phyloP scores from a whole-genome alignment of 2,888 invertebrate species.

The Altica lythri region DNA sequence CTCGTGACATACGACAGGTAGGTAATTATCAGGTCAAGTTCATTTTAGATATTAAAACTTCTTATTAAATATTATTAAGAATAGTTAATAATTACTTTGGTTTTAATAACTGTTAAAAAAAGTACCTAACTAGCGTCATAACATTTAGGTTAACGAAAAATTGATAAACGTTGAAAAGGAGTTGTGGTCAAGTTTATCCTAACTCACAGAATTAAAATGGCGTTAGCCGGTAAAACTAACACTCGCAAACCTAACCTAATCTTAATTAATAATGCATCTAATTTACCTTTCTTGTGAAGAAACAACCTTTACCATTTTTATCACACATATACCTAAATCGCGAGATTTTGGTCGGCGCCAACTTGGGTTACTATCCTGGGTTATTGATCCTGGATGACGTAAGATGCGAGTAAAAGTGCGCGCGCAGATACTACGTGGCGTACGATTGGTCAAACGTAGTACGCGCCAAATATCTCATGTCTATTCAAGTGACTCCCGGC shows the following conservation, averaged over 20 bases:
- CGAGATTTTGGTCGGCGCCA: conserved; percentile 45
- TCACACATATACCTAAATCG: conserved; percentile 66
- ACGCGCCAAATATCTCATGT: conserved; percentile 53
- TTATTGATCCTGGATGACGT: conserved; percentile 41
- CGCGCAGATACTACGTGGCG: conserved; percentile 39
- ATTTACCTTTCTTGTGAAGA: conserved; percentile 67
- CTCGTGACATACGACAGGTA: conserved; percentile 4
- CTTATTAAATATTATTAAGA: too few relatives aligned
- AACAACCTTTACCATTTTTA: conserved; percentile 73
- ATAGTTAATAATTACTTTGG: too few relatives aligned
- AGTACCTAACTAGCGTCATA: too few relatives aligned
- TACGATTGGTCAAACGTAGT: conserved; percentile 45
- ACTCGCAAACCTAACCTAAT: conserved; percentile 6
- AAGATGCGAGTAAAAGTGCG: conserved; percentile 35
- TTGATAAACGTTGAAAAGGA: too few relatives aligned
- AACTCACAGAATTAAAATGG: conserved; percentile 31
- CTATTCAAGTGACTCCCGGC: conserved; percentile 32
- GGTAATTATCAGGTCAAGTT: conserved; percentile 13
- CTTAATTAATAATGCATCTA: conserved; percentile 38
- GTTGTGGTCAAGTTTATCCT: too few relatives aligned
- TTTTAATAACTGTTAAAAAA: too few relatives aligned
- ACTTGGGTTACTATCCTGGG: conserved; percentile 48
- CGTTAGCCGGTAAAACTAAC: conserved; percentile 18
- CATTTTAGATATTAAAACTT: too few relatives aligned
- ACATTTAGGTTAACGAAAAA: too few relatives aligned